Base-by-base conservation (phyloP, 2,888 invertebrate species). In the Stenodera caucasica region DNA sequence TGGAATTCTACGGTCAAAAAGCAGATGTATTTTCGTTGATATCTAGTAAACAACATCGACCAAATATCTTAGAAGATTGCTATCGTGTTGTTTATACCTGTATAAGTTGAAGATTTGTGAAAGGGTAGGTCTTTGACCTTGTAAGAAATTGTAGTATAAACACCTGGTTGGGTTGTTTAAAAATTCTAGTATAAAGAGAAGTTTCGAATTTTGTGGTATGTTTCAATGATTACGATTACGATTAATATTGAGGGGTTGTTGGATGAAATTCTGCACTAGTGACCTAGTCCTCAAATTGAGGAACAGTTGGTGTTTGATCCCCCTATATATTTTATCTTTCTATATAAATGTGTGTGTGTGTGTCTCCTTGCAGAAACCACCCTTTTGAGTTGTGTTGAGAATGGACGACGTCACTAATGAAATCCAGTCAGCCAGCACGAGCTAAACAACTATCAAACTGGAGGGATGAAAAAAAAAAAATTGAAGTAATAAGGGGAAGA, bases 401-500 rank as follows among this genome's bases (percentile, higher is more conserved):
- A 56, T 56, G 53, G 33, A 15, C 32, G 15, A 51, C 51, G 64
- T 63, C 63, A 57, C 55, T 65, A 62, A 58, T 59, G 56, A 59
- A 63, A 62, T 60, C 62, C 66, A 69, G 66, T 60, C 60, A 61
- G 65, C 63, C 62, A 70, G 70, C 70, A 70, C 70, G 70, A 63
- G 63, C 60, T 60, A 54, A 57, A 62, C 58, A 56, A 58, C 57
- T 60, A 61, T 55, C 29, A 61, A 59, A 57, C 59, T 60, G 63
- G 66, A 67, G 72, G 72, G 71, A 70, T 26, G 45, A 71, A 70
- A 69, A 67, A 69, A 71, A 70, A 69, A 67, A 69, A 67, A 66
- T 67, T 64, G 67, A 71, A 73, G 70, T 70, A 64, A 64, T 64
- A 67, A 72, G 69, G 72, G 72, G 72, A 72, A 71, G 72, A 72